Evolutionary conservation across 2,797 vertebrate species (phyloP).

Genomic region (Cichlasoma orientale): DNA sequence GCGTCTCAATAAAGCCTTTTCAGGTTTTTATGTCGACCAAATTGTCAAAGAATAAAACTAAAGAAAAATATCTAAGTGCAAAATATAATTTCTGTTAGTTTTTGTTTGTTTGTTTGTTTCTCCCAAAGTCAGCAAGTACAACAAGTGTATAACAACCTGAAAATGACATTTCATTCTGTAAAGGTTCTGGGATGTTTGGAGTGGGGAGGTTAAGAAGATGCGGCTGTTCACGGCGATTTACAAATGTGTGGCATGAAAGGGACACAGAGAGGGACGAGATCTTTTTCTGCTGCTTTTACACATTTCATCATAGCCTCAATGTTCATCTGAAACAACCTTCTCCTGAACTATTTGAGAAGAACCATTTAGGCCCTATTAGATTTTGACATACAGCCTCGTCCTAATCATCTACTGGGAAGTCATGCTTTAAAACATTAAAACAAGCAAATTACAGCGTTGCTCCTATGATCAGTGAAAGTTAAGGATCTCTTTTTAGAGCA

Average conservation of each 20-base stretch:
- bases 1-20: neutral
- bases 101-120: neutral
- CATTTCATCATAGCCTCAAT: neutral
- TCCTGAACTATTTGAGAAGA: neutral
- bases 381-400: neutral
- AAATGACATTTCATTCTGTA: neutral
- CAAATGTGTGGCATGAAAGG: neutral
- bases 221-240: neutral
- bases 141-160: neutral
- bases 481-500: neutral
- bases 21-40: neutral
- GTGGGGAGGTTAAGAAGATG: accelerated
- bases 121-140: neutral
- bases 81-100: neutral
- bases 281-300: neutral
- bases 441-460: neutral
- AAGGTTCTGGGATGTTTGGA: neutral
- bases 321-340: neutral
- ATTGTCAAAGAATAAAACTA: too few species aligned
- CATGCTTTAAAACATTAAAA: neutral
- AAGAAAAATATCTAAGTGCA: neutral
- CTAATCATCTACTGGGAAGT: neutral
- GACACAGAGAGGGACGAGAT: neutral
- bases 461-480: neutral
- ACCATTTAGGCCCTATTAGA: neutral